Evolutionary conservation across 1,140 invertebrate genomes (phyloP).

Genomic region (Polypedilum pembai): DNA sequence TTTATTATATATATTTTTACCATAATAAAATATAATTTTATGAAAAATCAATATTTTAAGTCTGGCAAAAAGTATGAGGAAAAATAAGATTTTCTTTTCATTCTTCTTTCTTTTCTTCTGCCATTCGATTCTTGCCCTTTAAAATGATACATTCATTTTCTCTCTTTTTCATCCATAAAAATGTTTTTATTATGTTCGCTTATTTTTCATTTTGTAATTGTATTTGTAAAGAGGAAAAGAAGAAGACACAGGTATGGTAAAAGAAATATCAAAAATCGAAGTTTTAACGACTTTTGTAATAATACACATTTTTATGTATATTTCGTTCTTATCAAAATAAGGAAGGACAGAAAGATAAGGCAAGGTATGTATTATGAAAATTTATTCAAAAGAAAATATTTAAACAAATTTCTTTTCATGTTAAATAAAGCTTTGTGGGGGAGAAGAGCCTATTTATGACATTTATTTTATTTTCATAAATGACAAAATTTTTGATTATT

Average conservation of each 20-base stretch:
- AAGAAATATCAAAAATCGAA: no score
- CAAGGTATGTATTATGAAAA: neutral
- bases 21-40: conserved; percentile 15
- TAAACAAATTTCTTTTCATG: neutral
- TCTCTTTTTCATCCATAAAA: neutral
- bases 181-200: neutral
- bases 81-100: neutral
- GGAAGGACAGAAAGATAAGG: conserved; percentile 16
- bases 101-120: no score
- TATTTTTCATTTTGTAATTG: neutral
- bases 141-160: neutral
- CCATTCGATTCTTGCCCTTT: neutral
- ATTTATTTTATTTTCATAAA: no score
- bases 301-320: no score
- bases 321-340: neutral
- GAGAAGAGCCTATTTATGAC: no score
- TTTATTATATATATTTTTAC: neutral
- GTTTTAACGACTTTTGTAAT: no score
- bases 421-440: no score
- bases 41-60: conserved; percentile 3
- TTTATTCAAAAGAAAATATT: neutral
- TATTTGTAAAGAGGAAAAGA: neutral
- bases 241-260: no score
- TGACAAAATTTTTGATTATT: no score
- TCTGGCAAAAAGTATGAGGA: neutral